A percentile compares a stretch with the other conserved stretches of the same genome.
Conservation (phyloP, 2,113 vertebrate species). For the Odobenus rosmarus region DNA sequence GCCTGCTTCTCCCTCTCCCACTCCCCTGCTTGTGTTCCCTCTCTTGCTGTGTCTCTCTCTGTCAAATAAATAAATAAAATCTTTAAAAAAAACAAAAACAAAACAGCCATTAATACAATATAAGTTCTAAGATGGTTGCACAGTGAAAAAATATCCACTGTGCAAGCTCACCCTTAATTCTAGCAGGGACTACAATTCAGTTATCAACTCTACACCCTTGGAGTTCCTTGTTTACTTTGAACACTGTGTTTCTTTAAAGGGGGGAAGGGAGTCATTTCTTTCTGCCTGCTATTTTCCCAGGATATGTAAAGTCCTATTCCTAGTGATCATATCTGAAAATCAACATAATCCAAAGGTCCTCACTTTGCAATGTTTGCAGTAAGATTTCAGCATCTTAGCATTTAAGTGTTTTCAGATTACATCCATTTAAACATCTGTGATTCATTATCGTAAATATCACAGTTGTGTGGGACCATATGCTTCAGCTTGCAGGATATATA, state of each 20-base stretch:
- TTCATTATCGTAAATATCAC: slow-evolving; percentile 81
- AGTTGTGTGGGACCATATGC: slow-evolving; percentile 73
- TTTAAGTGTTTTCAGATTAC: slow-evolving; percentile 73
- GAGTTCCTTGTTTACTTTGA: not conserved
- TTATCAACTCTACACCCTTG: not conserved
- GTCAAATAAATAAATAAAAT: no score
- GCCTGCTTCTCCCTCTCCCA: no score
- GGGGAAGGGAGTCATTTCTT: not conserved
- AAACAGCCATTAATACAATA: not conserved
- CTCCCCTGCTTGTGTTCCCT: no score
- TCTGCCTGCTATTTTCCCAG: not conserved
- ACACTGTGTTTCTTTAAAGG: not conserved
- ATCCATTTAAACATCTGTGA: slow-evolving; percentile 76
- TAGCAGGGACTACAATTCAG: not conserved
- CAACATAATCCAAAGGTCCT: slow-evolving; percentile 67
- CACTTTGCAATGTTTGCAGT: slow-evolving; percentile 61
- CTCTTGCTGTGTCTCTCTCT: no score
- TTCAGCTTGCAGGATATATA: not conserved
- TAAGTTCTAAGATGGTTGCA: not conserved
- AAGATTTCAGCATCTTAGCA: slow-evolving; percentile 68
- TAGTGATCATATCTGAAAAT: slow-evolving; percentile 58
- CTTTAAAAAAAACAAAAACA: not conserved
- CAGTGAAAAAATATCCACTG: not conserved
- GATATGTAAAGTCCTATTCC: slow-evolving; percentile 4
- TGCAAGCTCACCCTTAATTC: not conserved